Evolutionary conservation across 2,888 invertebrate genomes (phyloP), one percentile per base, ranked within the genome.

Genomic region (Campoplex nolae): DNA sequence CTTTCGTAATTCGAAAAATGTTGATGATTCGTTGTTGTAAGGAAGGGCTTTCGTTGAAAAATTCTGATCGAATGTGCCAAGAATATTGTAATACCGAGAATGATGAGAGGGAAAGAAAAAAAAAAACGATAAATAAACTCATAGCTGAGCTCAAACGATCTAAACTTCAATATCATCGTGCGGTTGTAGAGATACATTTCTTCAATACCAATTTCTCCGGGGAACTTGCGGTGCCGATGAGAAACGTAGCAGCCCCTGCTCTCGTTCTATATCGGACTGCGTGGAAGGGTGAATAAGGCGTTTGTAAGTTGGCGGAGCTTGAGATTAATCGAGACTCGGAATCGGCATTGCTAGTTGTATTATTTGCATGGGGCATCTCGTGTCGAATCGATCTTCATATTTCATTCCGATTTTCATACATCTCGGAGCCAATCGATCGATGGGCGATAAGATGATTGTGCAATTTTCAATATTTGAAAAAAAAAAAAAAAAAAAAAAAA

Each of bases 291-390:
- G 62, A 68, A 56, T 35, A 35, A 79, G 71, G 42, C 74, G 65
- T 56, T 82, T 75, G 51, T 67, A 75, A 82, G 81, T 75, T 75
- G 81, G 65, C 65, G 68, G 67, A 38, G 74, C 42, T 74, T 74
- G 81, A 67, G 81, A 82, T 82, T 82, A 82, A 82, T 82, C 81
- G 81, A 82, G 67, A 56, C 74, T 68, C 42, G 74, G 28, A n/a
- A 82, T 74, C 74, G 74, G 54, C 74, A 82, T 75, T 73, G 62
- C 80, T 62, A 62, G 71, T 70, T 80, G 18, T 32, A 8, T 73
- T 38, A 51, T 80, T 62, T 62, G 32, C 38, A 68, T 42, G 67
- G 48, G 67, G 23, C n/a, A 7, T 77, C 51, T n/a, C n/a, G 3
- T 32, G 13, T 67, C 3, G 11, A 28, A 42, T 28, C 48, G 18